phyloP scores from a whole-genome alignment of 2,888 invertebrate genomes.

The Calameuta pallipes region DNA sequence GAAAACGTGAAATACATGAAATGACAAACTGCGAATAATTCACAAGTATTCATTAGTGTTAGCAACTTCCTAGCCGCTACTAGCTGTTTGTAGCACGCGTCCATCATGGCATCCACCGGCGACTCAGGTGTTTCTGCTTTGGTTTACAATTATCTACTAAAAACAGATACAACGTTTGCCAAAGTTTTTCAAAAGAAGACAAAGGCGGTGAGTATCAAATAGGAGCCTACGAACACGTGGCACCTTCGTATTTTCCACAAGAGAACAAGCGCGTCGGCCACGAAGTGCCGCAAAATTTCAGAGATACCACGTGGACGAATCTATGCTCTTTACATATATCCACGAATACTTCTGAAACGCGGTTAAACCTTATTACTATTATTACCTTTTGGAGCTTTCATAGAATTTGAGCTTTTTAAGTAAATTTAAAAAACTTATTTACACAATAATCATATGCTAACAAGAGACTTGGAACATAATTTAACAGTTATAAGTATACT shows the following conservation, averaged over 20 bases:
- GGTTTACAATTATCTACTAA: slow-evolving; percentile 75
- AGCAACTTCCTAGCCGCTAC: slow-evolving; percentile 13
- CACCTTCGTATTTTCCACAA: neutral
- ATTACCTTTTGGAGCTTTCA: no score
- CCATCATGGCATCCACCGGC: slow-evolving; percentile 66
- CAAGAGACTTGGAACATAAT: no score
- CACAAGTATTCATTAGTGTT: neutral
- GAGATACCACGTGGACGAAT: slow-evolving; percentile 39
- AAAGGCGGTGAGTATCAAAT: slow-evolving; percentile 76
- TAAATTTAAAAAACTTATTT: no score
- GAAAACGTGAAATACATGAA: no score
- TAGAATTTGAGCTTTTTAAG: no score
- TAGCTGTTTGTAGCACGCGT: slow-evolving; percentile 40
- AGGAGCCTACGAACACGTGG: neutral
- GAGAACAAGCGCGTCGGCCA: neutral
- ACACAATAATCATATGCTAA: no score
- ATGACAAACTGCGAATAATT: no score
- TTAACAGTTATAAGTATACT: no score
- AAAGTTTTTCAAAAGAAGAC: slow-evolving; percentile 77
- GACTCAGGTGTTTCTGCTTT: slow-evolving; percentile 69
- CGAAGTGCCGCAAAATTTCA: slow-evolving; percentile 23
- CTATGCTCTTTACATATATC: neutral
- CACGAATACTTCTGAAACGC: no score
- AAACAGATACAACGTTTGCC: slow-evolving; percentile 75
- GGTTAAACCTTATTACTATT: no score